A percentile compares a stretch with the other conserved stretches of the same genome.
Conservation (phyloP, 2,113 vertebrate genomes). For the Meleagris gallopavo region DNA sequence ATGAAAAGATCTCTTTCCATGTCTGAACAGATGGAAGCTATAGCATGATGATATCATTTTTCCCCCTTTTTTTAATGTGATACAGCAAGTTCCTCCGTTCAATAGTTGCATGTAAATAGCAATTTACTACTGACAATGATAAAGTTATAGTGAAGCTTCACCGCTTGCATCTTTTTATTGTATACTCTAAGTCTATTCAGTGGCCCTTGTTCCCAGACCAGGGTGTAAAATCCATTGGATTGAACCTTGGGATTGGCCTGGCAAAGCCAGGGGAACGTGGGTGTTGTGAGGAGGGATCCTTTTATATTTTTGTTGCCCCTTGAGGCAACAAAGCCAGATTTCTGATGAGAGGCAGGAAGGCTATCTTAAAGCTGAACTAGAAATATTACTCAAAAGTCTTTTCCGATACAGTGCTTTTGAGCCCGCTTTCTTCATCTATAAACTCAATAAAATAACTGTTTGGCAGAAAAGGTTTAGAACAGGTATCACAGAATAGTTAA, state of each 20-base stretch:
- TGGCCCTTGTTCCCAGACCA: neutral
- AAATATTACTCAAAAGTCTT: neutral
- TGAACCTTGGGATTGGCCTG: neutral
- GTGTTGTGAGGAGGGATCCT: neutral
- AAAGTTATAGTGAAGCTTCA: neutral
- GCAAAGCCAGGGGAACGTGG: neutral
- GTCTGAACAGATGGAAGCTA: conserved; percentile 1
- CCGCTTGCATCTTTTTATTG: neutral
- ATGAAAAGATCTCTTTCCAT: neutral
- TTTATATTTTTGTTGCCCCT: neutral
- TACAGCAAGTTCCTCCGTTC: neutral
- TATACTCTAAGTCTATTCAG: neutral
- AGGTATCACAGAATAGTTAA: neutral
- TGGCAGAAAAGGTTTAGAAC: neutral
- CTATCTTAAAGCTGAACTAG: neutral
- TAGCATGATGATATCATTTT: neutral
- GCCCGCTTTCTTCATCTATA: neutral
- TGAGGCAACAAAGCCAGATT: neutral
- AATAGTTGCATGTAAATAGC: neutral
- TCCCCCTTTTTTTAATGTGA: neutral
- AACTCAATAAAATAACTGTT: neutral
- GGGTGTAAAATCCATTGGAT: neutral
- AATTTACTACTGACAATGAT: neutral
- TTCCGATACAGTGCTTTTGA: neutral
- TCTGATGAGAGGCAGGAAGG: neutral